Evolutionary conservation across 1,140 invertebrate genomes (phyloP).

Genomic region (Bombus affinis): DNA sequence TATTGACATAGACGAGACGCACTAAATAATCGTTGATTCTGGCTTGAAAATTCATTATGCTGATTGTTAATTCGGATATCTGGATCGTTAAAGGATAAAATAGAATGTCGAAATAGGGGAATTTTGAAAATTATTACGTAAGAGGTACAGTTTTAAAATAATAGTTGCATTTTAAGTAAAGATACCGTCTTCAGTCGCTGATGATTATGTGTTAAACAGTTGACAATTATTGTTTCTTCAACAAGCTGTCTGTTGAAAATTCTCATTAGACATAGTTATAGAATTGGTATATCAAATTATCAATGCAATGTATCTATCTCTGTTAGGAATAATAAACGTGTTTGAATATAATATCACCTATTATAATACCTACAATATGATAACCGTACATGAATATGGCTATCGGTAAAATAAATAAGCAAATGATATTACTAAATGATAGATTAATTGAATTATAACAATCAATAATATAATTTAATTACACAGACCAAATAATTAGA

Average conservation of each 20-base stretch:
- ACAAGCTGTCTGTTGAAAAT: no score
- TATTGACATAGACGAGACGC: conserved; percentile 14
- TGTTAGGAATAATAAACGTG: not conserved
- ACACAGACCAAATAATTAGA: not conserved
- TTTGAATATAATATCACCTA: no score
- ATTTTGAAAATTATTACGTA: not conserved
- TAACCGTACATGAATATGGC: not conserved
- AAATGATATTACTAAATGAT: not conserved
- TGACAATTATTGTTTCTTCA: no score
- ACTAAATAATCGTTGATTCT: not conserved
- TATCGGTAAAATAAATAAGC: not conserved
- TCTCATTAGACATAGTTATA: no score
- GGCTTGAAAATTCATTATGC: conserved; percentile 58
- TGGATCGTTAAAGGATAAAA: conserved; percentile 75
- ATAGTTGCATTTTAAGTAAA: no score
- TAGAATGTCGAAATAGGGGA: conserved; percentile 58
- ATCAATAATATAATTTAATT: not conserved
- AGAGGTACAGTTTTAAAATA: no score
- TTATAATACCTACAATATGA: not conserved
- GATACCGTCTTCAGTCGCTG: no score
- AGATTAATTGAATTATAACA: not conserved
- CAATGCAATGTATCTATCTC: not conserved
- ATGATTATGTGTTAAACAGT: no score
- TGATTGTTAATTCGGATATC: conserved; percentile 76
- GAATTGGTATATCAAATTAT: not conserved